Base-by-base conservation (phyloP, 2,113 vertebrate genomes). In the Brachypodius melanocephalos region DNA sequence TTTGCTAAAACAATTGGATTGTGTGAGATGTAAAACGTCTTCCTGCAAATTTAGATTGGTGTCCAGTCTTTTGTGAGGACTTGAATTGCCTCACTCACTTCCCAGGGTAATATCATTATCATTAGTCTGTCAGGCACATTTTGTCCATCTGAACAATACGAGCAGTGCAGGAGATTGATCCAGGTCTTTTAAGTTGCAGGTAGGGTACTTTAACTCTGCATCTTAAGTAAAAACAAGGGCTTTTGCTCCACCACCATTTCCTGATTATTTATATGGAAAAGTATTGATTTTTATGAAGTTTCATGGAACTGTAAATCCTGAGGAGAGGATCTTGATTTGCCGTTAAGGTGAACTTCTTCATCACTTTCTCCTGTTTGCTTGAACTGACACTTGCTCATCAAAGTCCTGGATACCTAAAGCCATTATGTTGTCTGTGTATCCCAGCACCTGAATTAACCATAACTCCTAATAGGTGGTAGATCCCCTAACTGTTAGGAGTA, bases 311-410 rank as follows among this genome's bases (percentile, higher is more conserved):
- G 25, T 74, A 32, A 81, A 77, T 62, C 12, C 34, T 36, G 28
- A 74, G 22, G 7, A 8, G 8, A 3, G 5, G 2, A 9, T 62
- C 40, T 72, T 49, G 55, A 4, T 48, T 82, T 85, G 62, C 48
- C 0, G 0, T n/a, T 80, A 42, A 66, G n/a, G 6, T 66, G 28
- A 21, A 32, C 5, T 72, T 88, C 20, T 66, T 85, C 4, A 1
- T 81, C 46, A 7, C 75, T 85, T 49, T 86, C 36, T 73, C 31
- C 42, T 61, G 45, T 59, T 92, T 8, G 0, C 13, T 77, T 84
- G 7, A 61, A 16, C 42, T 74, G 85, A 22, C 3, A 8, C 8
- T 21, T 63, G 17, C 38, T 63, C 4, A 5, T 43, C 59, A 24
- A 9, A 5, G 13, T 63, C 65, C 6, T 55, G 46, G 14, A 5